phyloP scores from a whole-genome alignment of 2,888 invertebrate genomes.

The Lasioglossum leucozonium region DNA sequence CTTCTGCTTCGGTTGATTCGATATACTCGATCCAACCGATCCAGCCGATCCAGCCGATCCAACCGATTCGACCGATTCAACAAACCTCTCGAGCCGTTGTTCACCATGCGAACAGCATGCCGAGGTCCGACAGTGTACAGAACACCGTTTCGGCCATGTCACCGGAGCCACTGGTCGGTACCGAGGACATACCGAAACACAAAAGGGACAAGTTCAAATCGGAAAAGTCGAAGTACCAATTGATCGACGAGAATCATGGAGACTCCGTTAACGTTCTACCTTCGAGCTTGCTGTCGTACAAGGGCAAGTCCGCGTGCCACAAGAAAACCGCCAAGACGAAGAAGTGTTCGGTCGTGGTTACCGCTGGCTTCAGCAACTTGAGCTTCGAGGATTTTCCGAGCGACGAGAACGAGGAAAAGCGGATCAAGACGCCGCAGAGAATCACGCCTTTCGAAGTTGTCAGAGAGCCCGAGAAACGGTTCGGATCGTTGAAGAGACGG shows the following conservation, averaged over 20 bases:
- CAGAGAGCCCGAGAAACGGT: slow-evolving; percentile 83
- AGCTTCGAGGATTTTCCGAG: slow-evolving; percentile 91
- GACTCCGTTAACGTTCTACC: slow-evolving; percentile 79
- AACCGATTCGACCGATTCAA: slow-evolving; percentile 36
- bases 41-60: not conserved
- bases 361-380: slow-evolving; percentile 89
- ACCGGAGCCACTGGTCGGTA: slow-evolving; percentile 79
- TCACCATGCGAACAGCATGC: slow-evolving; percentile 75
- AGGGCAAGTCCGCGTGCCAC: slow-evolving; percentile 74
- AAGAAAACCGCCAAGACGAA: slow-evolving; percentile 76
- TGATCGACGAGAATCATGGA: slow-evolving; percentile 85
- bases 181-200: slow-evolving; percentile 74
- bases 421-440: slow-evolving; percentile 77
- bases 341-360: slow-evolving; percentile 72
- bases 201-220: slow-evolving; percentile 84
- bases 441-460: slow-evolving; percentile 89
- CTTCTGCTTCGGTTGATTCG: slow-evolving; percentile 3
- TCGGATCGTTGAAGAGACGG: slow-evolving; percentile 84
- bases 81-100: slow-evolving; percentile 73
- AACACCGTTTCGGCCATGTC: slow-evolving; percentile 77
- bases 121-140: slow-evolving; percentile 67
- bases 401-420: slow-evolving; percentile 86
- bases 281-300: slow-evolving; percentile 68
- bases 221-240: slow-evolving; percentile 85
- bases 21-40: slow-evolving; percentile 68